Evolutionary conservation across 1,140 invertebrate species (phyloP).

Genomic region (Pseudomyrmex cubaensis): DNA sequence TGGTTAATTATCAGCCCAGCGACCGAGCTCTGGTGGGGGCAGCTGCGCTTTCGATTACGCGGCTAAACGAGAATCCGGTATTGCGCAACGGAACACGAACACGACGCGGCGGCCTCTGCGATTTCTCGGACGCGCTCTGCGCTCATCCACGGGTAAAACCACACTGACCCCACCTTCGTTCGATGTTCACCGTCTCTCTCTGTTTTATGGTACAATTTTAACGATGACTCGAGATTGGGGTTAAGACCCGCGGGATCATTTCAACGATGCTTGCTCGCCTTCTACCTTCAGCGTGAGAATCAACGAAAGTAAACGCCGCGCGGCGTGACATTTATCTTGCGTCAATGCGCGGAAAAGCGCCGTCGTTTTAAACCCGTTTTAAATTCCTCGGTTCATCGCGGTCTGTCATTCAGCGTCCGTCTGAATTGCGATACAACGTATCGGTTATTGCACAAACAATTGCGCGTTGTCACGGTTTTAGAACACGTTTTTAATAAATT

Average conservation of each 20-base stretch:
- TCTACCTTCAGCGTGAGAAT: slow-evolving; percentile 60
- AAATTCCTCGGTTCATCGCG: slow-evolving; percentile 14
- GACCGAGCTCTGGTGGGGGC: not conserved
- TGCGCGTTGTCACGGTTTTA: too few species aligned
- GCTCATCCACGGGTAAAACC: slow-evolving; percentile 36
- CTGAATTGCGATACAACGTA: not conserved
- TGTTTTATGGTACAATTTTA: slow-evolving; percentile 61
- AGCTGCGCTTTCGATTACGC: slow-evolving; percentile 52
- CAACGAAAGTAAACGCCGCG: slow-evolving; percentile 60
- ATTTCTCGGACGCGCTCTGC: slow-evolving; percentile 47
- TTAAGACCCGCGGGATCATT: slow-evolving; percentile 61
- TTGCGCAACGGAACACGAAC: slow-evolving; percentile 57
- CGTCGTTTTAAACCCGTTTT: slow-evolving; percentile 21
- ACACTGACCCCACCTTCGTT: slow-evolving; percentile 23
- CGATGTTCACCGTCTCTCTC: not conserved
- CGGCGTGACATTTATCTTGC: slow-evolving; percentile 67
- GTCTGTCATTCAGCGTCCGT: slow-evolving; percentile 25
- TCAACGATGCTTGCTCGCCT: slow-evolving; percentile 56
- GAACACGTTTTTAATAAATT: not conserved
- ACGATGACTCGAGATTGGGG: slow-evolving; percentile 59
- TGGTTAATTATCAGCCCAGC: slow-evolving; percentile 76
- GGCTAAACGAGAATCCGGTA: slow-evolving; percentile 37
- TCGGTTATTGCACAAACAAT: not conserved
- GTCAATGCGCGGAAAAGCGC: slow-evolving; percentile 49
- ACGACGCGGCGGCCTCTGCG: slow-evolving; percentile 17